These are phyloP conservation scores for Chloroclysta siterata DNA, from an alignment of 2,888 invertebrate species.

Conservation along the genomic window DNA sequence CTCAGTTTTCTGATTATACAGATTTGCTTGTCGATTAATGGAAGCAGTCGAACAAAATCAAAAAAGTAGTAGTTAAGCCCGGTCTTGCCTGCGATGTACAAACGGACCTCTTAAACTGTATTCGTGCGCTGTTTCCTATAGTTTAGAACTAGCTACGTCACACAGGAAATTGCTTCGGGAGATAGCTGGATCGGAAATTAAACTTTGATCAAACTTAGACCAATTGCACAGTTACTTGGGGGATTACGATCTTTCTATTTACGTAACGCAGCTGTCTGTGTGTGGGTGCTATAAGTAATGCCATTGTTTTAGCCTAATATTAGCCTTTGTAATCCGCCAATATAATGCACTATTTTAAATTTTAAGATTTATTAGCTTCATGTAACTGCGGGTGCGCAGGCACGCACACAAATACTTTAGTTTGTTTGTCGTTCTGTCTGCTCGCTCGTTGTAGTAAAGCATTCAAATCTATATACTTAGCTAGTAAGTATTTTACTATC, in stretches of 20 bases:
- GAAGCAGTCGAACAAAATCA: slow-evolving; percentile 1
- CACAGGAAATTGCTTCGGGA: slow-evolving; percentile 47
- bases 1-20: slow-evolving; percentile 1
- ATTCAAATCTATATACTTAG: slow-evolving; percentile 53
- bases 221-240: slow-evolving; percentile 47
- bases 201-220: slow-evolving; percentile 26
- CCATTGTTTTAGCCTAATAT: slow-evolving; percentile 56
- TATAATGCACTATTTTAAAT: slow-evolving; percentile 41
- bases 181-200: slow-evolving; percentile 37
- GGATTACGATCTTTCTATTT: slow-evolving; percentile 43
- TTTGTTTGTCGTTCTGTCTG: slow-evolving; percentile 19
- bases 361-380: slow-evolving; percentile 36
- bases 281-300: slow-evolving; percentile 58
- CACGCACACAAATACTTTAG: slow-evolving; percentile 7
- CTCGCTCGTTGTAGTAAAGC: slow-evolving; percentile 36
- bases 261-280: slow-evolving; percentile 51
- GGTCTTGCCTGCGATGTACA: slow-evolving; percentile 60
- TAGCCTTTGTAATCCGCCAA: slow-evolving; percentile 51
- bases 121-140: slow-evolving; percentile 48
- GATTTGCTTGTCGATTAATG: slow-evolving; percentile 3
- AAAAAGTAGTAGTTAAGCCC: slow-evolving; percentile 45
- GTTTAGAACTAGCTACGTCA: slow-evolving; percentile 47
- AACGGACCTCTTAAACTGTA: slow-evolving; percentile 50
- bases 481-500: slow-evolving; percentile 49
- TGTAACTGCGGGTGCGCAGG: slow-evolving; percentile 19